Conservation (phyloP, 2,888 invertebrate species). For the Stictocephala bisonia region DNA sequence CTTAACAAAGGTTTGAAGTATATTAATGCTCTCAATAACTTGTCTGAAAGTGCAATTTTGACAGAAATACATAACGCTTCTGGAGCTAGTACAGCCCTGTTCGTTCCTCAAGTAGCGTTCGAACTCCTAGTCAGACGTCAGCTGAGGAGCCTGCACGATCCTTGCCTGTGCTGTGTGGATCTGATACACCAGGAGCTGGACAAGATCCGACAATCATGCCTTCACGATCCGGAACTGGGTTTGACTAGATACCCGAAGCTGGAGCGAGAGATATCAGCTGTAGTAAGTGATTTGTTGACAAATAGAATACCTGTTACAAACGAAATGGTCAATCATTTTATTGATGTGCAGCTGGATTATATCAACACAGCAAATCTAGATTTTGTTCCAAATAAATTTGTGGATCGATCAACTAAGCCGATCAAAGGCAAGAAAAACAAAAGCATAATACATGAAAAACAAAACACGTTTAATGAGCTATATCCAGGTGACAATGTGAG, state of each 20-base stretch:
- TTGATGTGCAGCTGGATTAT: conserved; percentile 72
- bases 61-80: conserved; percentile 76
- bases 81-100: conserved; percentile 65
- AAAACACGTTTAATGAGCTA: too few relatives aligned
- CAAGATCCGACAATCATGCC: conserved; percentile 74
- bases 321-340: conserved; percentile 72
- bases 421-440: too few relatives aligned
- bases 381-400: conserved; percentile 65
- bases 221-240: conserved; percentile 70
- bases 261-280: conserved; percentile 72
- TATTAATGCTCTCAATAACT: conserved; percentile 70
- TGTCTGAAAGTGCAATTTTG: conserved; percentile 70
- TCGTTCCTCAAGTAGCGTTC: conserved; percentile 69
- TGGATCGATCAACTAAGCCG: too few relatives aligned
- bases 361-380: conserved; percentile 77
- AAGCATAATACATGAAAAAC: too few relatives aligned
- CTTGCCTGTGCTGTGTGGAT: conserved; percentile 72
- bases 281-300: conserved; percentile 70
- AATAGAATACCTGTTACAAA: conserved; percentile 71
- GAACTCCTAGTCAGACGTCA: conserved; percentile 74
- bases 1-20: conserved; percentile 70
- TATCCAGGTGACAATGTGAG: too few relatives aligned
- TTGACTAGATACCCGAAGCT: conserved; percentile 73
- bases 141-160: conserved; percentile 72
- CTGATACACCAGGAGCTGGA: conserved; percentile 74